These are phyloP conservation scores for Drosophila quinaria DNA, from an alignment of 2,888 invertebrate genomes.

Conservation along the genomic window DNA sequence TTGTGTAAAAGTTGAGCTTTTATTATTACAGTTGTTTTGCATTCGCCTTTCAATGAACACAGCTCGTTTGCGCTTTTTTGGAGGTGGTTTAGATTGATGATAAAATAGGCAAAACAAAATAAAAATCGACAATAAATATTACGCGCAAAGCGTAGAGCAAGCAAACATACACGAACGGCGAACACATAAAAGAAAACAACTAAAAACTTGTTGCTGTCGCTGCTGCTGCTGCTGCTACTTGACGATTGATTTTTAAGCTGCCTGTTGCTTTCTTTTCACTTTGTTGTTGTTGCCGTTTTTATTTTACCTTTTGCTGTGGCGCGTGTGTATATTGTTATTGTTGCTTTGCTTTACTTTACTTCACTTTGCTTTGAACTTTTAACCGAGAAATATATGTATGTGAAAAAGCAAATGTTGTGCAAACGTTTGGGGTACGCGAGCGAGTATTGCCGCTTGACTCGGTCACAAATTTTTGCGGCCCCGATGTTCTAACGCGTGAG, in stretches of 20 bases:
- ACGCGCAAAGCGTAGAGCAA: slow-evolving; percentile 58
- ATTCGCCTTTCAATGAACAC: slow-evolving; percentile 42
- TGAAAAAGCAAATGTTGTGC: slow-evolving; percentile 52
- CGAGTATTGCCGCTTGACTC: slow-evolving; percentile 43
- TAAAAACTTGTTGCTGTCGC: slow-evolving; percentile 71
- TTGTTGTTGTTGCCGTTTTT: slow-evolving; percentile 32
- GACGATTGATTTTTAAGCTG: slow-evolving; percentile 52
- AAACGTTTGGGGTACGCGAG: slow-evolving; percentile 40
- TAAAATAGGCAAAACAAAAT: slow-evolving; percentile 72
- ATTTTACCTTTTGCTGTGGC: slow-evolving; percentile 46
- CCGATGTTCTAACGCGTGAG: slow-evolving; percentile 64
- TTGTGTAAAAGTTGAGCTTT: slow-evolving; percentile 70
- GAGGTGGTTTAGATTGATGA: slow-evolving; percentile 65
- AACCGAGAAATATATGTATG: slow-evolving; percentile 62
- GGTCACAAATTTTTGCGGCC: slow-evolving; percentile 55
- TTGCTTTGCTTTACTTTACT: slow-evolving; percentile 51
- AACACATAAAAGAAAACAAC: slow-evolving; percentile 61
- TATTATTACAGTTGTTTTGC: slow-evolving; percentile 45
- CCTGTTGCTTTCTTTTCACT: slow-evolving; percentile 50
- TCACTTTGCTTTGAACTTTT: slow-evolving; percentile 69
- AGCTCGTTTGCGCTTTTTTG: slow-evolving; percentile 73
- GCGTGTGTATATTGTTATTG: slow-evolving; percentile 52
- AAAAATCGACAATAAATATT: slow-evolving; percentile 63
- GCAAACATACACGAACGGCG: slow-evolving; percentile 63
- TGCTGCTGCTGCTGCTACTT: slow-evolving; percentile 30